Base-by-base conservation (phyloP, 2,113 vertebrate genomes). In the Malurus cyaneus region DNA sequence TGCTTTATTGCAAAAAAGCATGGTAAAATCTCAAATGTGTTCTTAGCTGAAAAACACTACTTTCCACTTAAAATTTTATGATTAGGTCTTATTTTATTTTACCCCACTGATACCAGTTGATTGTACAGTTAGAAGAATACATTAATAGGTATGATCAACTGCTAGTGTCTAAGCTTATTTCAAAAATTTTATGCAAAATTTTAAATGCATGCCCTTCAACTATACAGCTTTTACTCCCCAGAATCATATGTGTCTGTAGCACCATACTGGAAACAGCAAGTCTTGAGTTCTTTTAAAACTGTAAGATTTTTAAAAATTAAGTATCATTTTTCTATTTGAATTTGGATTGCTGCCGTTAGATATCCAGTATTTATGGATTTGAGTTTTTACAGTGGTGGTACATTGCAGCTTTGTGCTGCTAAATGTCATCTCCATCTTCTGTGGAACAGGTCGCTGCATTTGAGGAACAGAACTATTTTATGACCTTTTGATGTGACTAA, bases 181-280 rank as follows among this genome's bases (percentile, higher is more conserved):
- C 26, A 74, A 78, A 78, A 95, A 88, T 5, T 42, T 69, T 46
- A 29, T n/a, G 28, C 28, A 83, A 53, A 73, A 26, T 60, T 93
- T 82, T 42, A 57, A 62, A 59, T 1, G 0, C 14, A 32, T 53
- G 28, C 60, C 56, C 21, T 95, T 86, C 52, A 88, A 0, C 18
- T 34, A 36, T 5, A 42, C 11, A 41, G 11, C 20, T 60, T 78
- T n/a, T 84, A 41, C 8, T 71, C 34, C 46, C 36, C 83, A n/a
- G 4, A 62, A 29, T 36, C 13, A 9, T 26, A 9, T 31, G 26
- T 42, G 76, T 65, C 44, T 87, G 14, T n/a, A 72, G 41, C 42
- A 31, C 10, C 8, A 39, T 52, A n/a, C 12, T 44, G 34, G 71
- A 80, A 36, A 31, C 7, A 74, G 44, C 7, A 80, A 39, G 66